Evolutionary conservation across 2,113 vertebrate species (phyloP), one percentile per base, ranked within the genome.

Genomic region (Marcusenius ussheri): DNA sequence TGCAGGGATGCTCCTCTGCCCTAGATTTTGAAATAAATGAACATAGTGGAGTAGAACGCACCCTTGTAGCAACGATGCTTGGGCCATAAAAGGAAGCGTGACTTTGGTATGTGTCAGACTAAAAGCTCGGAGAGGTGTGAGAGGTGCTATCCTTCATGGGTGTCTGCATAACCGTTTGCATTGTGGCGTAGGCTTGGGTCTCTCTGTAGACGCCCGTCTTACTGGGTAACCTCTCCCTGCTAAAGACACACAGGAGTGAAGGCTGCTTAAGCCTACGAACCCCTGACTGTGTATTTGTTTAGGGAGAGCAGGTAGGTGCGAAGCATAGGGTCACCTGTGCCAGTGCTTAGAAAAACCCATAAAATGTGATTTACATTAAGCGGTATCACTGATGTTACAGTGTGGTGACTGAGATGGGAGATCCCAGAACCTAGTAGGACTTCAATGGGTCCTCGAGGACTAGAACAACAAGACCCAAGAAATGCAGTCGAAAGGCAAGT

Each of bases 11-110:
- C 88, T 53, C 31, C 13, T 39, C 49, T 83, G 88, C 31, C 74
- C 88, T 83, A 89, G 88, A 88, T 88, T 74, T 74, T 21, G 10
- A 49, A 74, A 74, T 88, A 74, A 70, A 88, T 88, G 35, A 88
- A 24, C 88, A 42, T 77, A 77, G 74, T n/a, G 27, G 74, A 42
- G 74, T 77, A 35, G 27, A 77, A 77, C 19, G 3, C 47, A n/a
- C 70, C 15, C 70, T 70, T 80, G 47, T 83, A 31, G 35, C 47
- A 39, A 50, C 13, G n/a, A 51, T 45, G n/a, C 8, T 1, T 45
- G 39, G 58, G 45, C 27, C 49, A 6, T 56, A 83, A 51, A 35
- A 83, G 88, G 31, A 83, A 83, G 49, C 1, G n/a, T 21, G 77
- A 27, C 15, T 83, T 51, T 39, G 70, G 15, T 53, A 31, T 50